A percentile compares a stretch with the other conserved stretches of the same genome.
These are phyloP conservation scores for Festucalex cinctus DNA, from an alignment of 2,113 vertebrate genomes.

Conservation along the genomic window DNA sequence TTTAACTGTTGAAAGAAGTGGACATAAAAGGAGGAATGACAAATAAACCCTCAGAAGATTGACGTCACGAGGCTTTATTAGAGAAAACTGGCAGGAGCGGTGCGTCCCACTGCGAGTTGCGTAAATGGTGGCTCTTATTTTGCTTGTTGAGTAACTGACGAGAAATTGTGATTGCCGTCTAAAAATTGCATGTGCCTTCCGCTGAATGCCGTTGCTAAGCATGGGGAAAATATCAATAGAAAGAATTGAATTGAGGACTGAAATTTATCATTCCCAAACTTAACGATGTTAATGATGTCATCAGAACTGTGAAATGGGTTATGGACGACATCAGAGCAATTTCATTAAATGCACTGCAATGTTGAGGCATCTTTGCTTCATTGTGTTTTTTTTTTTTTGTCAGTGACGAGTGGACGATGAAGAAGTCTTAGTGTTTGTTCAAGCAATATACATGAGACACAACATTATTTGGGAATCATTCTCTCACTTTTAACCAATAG, in stretches of 20 bases:
- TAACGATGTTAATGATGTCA: background rate
- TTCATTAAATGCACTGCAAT: too few relatives aligned
- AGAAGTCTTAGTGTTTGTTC: background rate
- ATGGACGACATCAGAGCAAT: too few relatives aligned
- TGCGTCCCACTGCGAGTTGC: background rate
- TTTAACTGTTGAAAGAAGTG: conserved; percentile 34
- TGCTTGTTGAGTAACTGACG: background rate
- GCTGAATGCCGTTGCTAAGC: background rate
- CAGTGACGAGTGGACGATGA: too few relatives aligned
- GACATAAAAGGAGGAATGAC: conserved; percentile 33
- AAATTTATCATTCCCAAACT: background rate
- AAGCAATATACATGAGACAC: background rate
- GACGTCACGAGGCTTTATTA: conserved; percentile 22
- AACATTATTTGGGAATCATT: background rate
- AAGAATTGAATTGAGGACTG: background rate
- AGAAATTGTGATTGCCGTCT: background rate
- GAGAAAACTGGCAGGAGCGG: conserved; percentile 1
- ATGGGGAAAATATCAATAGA: background rate
- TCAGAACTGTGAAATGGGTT: background rate
- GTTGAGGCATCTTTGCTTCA: too few relatives aligned
- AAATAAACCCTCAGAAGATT: conserved; percentile 33
- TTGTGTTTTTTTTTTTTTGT: too few relatives aligned
- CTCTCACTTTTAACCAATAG: background rate
- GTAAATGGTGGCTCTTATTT: background rate
- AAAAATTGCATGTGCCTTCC: background rate